Evolutionary conservation across 2,888 invertebrate species (phyloP), one percentile per base, ranked within the genome.

Genomic region (Leucania comma): DNA sequence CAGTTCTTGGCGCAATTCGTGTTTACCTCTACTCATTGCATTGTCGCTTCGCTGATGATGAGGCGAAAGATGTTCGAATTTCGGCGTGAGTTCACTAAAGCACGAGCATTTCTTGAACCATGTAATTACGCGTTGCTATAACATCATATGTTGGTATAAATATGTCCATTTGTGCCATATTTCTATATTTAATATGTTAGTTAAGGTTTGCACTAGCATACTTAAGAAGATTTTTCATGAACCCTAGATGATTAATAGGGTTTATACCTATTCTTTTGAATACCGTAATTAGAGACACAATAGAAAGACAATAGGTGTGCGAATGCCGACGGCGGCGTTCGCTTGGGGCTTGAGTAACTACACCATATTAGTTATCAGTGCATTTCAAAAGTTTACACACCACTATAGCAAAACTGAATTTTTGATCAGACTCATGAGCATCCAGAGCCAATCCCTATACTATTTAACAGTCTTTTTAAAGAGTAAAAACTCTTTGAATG

Each of bases 31-130:
- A 79, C 76, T 84, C 85, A 82, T 80, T 60, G 54, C 58, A 64
- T 84, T 84, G 74, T 84, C 83, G 65, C 75, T 75, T 81, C 32
- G 57, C 65, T 74, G 67, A 71, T 75, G 65, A 72, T 82, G 79
- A 85, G 79, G 79, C 81, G 83, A 84, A 77, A 82, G 68, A 58
- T 72, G 63, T 78, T 77, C 84, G 83, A 84, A 82, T 75, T 72
- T 58, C 20, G 12, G 22, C 42, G 65, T 72, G 81, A 81, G 81
- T 80, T 81, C 46, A n/a, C 26, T 50, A 22, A 24, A 57, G 32
- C 35, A 24, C 35, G 51, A 68, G 10, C 46, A 12, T 22, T 53
- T 50, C 17, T 53, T 53, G 59, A 35, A 12, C 22, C 9, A 10
- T 65, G 0, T 24, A 14, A 8, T 42, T 38, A 6, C 9, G 4